Percentiles rank a stretch among this genome's conserved stretches.
Conservation (phyloP, 2,797 vertebrate genomes). For the Sus cebifrons region DNA sequence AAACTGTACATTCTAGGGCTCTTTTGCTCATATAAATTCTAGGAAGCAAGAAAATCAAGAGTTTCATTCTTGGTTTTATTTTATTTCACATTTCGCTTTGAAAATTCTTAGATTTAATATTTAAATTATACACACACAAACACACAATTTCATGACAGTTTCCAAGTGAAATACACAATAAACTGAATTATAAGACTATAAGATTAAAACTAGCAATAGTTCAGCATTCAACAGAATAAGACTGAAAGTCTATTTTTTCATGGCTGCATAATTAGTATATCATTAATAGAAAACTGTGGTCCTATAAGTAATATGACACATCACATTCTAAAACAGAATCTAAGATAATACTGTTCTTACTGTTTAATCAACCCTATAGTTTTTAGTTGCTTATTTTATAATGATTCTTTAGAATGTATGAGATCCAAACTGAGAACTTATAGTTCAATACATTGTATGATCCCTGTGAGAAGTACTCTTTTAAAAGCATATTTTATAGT, state of each 20-base stretch:
- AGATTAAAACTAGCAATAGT: background rate
- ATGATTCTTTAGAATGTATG: conserved; percentile 65
- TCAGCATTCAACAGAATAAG: conserved; percentile 23
- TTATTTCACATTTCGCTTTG: conserved; percentile 47
- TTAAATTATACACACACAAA: conserved; percentile 2
- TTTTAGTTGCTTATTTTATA: conserved; percentile 68
- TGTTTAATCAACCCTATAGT: background rate
- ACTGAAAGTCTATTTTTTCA: conserved; percentile 33
- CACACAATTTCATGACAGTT: background rate
- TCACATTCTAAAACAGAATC: background rate
- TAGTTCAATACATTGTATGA: conserved; percentile 68
- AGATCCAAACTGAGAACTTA: conserved; percentile 61
- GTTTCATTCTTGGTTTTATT: background rate
- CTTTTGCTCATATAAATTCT: conserved; percentile 5
- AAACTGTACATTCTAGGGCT: background rate
- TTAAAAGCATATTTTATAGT: conserved; percentile 75
- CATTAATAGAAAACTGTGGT: conserved; percentile 27
- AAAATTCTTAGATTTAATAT: conserved; percentile 58
- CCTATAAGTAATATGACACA: background rate
- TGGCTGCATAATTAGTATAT: background rate
- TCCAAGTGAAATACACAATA: conserved; percentile 32
- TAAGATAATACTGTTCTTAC: conserved; percentile 19
- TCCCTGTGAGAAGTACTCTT: conserved; percentile 73
- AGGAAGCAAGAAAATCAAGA: conserved; percentile 49
- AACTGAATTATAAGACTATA: conserved; percentile 20